Conservation (phyloP, 2,797 vertebrate species). For the Geotrypetes seraphini region DNA sequence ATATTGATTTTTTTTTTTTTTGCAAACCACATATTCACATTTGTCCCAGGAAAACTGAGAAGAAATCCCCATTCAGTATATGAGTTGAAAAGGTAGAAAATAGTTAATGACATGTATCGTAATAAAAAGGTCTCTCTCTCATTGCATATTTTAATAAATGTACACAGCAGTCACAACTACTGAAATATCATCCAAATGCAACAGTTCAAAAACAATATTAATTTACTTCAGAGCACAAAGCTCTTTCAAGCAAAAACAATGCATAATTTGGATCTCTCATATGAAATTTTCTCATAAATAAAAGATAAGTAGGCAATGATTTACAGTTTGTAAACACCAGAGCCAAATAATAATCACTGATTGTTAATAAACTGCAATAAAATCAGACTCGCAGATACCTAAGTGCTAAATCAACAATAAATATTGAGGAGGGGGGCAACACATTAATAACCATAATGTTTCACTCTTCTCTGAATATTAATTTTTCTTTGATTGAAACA, state of each 20-base stretch:
- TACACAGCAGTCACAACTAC: constrained; percentile 7
- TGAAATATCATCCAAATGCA: no score
- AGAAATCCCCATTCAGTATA: no score
- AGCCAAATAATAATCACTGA: constrained; percentile 29
- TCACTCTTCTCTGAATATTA: constrained; percentile 9
- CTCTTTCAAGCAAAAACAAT: constrained; percentile 10
- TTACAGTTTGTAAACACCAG: constrained; percentile 33
- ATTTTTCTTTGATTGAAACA: constrained; percentile 14
- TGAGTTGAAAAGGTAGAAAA: no score
- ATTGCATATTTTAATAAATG: constrained; percentile 5
- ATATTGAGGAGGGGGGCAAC: constrained; percentile 5
- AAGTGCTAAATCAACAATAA: constrained; percentile 16
- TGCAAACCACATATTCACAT: no score
- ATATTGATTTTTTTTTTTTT: no score
- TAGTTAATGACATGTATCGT: no score
- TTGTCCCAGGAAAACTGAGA: no score
- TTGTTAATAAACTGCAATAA: constrained; percentile 28
- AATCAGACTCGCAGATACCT: constrained; percentile 13
- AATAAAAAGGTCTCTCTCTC: no score
- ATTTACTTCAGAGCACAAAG: constrained; percentile 3
- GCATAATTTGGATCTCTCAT: constrained; percentile 19
- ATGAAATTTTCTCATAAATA: constrained; percentile 38
- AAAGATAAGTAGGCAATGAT: constrained; percentile 39
- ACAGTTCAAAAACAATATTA: not conserved
- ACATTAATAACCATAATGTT: constrained; percentile 15